Percentiles rank a stretch among this genome's conserved stretches.
These are phyloP conservation scores for Chrysodeixis includens DNA, from an alignment of 2,888 invertebrate genomes.

Conservation along the genomic window DNA sequence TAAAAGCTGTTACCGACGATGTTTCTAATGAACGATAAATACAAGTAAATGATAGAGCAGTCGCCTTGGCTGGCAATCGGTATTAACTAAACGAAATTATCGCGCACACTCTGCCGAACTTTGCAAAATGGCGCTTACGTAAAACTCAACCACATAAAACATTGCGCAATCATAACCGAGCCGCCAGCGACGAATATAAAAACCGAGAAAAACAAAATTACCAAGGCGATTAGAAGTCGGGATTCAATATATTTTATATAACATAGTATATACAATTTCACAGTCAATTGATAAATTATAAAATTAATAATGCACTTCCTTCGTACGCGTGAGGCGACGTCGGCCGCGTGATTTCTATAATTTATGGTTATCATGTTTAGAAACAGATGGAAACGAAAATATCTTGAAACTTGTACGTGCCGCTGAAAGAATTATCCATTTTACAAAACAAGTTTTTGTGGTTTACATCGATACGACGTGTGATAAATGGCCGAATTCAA, in stretches of 20 bases:
- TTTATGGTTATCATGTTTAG: slow-evolving; percentile 53
- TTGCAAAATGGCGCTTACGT: slow-evolving; percentile 37
- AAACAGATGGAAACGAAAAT: slow-evolving; percentile 54
- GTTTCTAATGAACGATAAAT: slow-evolving; percentile 39
- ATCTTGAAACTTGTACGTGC: slow-evolving; percentile 42
- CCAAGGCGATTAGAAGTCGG: slow-evolving; percentile 3
- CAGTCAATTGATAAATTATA: slow-evolving; percentile 44
- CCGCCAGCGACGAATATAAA: slow-evolving; percentile 20
- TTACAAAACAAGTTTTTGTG: slow-evolving; percentile 29
- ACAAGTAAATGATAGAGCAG: slow-evolving; percentile 40
- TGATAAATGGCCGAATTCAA: slow-evolving; percentile 22
- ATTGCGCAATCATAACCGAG: slow-evolving; percentile 41
- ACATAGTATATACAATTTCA: slow-evolving; percentile 29
- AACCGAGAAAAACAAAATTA: slow-evolving; percentile 11
- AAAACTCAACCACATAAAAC: slow-evolving; percentile 39
- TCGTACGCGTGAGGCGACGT: slow-evolving; percentile 38
- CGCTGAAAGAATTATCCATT: slow-evolving; percentile 55
- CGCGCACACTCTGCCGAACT: slow-evolving; percentile 30
- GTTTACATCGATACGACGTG: slow-evolving; percentile 21
- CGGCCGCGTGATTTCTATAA: slow-evolving; percentile 51
- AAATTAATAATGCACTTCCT: slow-evolving; percentile 53
- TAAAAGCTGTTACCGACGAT: slow-evolving; percentile 31
- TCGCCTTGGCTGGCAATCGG: slow-evolving; percentile 37
- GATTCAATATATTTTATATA: slow-evolving; percentile 31
- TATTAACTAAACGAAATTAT: slow-evolving; percentile 50